Conservation (phyloP, 2,113 vertebrate genomes). For the Ascaphus truei region DNA sequence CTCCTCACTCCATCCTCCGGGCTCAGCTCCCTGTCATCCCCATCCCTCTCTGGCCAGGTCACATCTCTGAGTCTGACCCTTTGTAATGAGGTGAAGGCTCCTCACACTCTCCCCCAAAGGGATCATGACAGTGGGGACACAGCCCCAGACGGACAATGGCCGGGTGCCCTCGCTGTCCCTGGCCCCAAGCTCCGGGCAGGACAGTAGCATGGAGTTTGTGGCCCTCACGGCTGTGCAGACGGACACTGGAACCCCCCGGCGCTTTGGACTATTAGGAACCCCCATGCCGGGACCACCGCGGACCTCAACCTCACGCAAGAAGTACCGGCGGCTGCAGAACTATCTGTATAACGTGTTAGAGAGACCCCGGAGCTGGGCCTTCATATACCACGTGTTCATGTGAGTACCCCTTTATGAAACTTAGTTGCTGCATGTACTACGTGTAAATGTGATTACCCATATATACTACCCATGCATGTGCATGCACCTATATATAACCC, state of each 20-base stretch:
- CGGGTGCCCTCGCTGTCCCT: constrained; percentile 68
- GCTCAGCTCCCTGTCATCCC: not conserved
- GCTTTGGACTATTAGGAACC: constrained; percentile 77
- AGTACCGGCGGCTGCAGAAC: constrained; percentile 81
- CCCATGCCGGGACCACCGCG: constrained; percentile 58
- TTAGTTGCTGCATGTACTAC: too few relatives aligned
- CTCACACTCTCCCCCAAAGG: not conserved
- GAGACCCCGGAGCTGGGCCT: constrained; percentile 84
- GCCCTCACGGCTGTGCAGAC: constrained; percentile 80
- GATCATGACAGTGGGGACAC: constrained; percentile 59
- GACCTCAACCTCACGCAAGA: constrained; percentile 70
- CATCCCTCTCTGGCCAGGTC: not conserved
- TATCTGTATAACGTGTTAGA: constrained; percentile 89
- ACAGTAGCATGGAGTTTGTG: constrained; percentile 79
- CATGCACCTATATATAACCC: too few relatives aligned
- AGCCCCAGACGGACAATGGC: constrained; percentile 74
- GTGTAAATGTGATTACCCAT: too few relatives aligned
- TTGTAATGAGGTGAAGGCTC: constrained; percentile 5
- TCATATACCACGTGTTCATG: constrained; percentile 91
- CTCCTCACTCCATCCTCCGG: too few relatives aligned
- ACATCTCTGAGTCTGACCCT: not conserved
- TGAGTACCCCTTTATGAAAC: constrained; percentile 71
- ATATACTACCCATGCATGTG: too few relatives aligned
- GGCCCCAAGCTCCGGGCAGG: constrained; percentile 47
- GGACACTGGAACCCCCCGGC: constrained; percentile 72